phyloP scores from a whole-genome alignment of 2,797 vertebrate genomes.

The Lutjanus argentimaculatus region DNA sequence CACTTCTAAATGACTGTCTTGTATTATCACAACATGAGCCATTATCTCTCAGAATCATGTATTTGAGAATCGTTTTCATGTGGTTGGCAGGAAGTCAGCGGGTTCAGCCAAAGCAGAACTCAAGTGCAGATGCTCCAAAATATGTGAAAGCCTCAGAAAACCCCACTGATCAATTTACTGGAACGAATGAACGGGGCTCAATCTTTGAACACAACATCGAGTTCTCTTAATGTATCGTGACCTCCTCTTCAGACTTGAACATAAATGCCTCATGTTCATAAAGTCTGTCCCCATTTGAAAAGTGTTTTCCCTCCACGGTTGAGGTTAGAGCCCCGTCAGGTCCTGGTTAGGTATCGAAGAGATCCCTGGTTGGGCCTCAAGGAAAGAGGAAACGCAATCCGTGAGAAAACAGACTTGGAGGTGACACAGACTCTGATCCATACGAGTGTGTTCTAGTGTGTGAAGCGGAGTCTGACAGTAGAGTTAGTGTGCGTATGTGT shows the following conservation, averaged over 20 bases:
- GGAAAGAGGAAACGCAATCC: background rate
- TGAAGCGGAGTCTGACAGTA: background rate
- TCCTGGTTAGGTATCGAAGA: background rate
- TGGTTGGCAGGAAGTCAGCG: background rate
- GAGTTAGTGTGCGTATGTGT: background rate
- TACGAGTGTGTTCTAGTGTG: constrained; percentile 8
- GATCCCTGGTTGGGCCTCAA: background rate
- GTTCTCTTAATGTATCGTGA: background rate
- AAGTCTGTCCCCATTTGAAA: too few relatives aligned
- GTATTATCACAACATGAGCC: too few relatives aligned
- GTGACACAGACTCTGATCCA: constrained; percentile 1
- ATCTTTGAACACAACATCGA: background rate
- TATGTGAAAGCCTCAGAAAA: background rate
- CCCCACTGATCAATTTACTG: background rate
- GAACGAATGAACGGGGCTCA: background rate
- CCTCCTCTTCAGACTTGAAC: background rate
- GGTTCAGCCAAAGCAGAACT: background rate
- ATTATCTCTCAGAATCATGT: too few relatives aligned
- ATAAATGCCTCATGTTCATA: background rate
- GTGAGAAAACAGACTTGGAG: background rate
- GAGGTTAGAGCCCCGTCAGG: background rate
- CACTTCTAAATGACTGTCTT: background rate
- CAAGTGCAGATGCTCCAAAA: background rate
- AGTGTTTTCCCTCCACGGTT: too few relatives aligned
- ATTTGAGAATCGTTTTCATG: too few relatives aligned